Conservation (phyloP, 35 echinoderm and acorn worm genomes). For the Ophioderma brevispina region DNA sequence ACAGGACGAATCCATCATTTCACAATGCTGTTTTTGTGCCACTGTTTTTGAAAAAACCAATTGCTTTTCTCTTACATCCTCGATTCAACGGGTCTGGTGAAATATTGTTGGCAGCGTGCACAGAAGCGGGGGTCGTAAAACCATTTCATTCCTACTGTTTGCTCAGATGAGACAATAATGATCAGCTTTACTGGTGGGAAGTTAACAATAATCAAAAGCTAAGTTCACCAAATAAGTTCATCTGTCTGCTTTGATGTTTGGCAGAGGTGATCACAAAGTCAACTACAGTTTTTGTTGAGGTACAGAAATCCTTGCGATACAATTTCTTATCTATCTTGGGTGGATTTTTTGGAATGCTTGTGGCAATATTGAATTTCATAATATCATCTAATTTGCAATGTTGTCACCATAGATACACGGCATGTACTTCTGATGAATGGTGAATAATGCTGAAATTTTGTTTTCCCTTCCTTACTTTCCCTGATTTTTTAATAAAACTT, state of each 20-base stretch:
- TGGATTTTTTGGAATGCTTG: not conserved
- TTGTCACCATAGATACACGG: too few relatives aligned
- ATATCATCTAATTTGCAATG: not conserved
- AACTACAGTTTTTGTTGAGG: not conserved
- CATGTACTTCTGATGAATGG: too few relatives aligned
- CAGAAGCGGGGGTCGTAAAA: not conserved
- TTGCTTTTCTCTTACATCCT: not conserved
- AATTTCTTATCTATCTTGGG: not conserved
- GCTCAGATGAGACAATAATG: not conserved
- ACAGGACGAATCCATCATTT: not conserved
- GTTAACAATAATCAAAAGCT: not conserved
- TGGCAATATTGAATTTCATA: not conserved
- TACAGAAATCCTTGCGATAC: not conserved
- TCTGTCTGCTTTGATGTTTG: not conserved
- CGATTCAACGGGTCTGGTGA: not conserved
- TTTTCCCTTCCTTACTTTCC: too few relatives aligned
- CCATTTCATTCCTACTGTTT: not conserved
- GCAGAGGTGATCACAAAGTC: not conserved
- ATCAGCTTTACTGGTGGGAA: not conserved
- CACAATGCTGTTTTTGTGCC: conserved; percentile 3
- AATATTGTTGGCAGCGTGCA: not conserved
- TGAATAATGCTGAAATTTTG: too few relatives aligned
- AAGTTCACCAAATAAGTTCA: not conserved
- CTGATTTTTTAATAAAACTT: too few relatives aligned
- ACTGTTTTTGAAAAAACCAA: not conserved